Base-by-base conservation (phyloP, 2,888 invertebrate genomes). In the Scaeva pyrastri region DNA sequence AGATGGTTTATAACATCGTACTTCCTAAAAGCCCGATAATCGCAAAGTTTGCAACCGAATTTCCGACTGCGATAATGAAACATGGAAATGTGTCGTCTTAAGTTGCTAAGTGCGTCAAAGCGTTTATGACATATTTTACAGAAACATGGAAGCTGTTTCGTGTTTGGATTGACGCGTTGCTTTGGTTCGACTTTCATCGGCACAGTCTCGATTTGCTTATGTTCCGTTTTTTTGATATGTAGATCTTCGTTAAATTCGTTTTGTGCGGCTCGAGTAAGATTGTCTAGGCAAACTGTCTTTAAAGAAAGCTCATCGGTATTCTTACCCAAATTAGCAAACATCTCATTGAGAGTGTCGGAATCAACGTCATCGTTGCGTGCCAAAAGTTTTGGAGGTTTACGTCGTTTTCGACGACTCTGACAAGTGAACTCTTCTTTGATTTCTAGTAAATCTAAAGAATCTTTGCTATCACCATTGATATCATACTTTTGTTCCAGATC, bases 1-100 rank as follows among this genome's bases (percentile, higher is more conserved):
- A 95, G 94, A 90, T 96, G 96, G 82, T 94, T 94, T 1, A 95
- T 94, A 56, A 96, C 94, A 88, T 95, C 95, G 62, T 94, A 94
- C 88, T 95, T 95, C 14, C 94, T 93, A 88, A 95, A 96, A 81
- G 95, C 94, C 89, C 95, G 95, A 89, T 94, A 96, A 68, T 94
- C 94, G 91, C 97, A 97, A 19, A 95, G 91, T 89, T 95, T 95
- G 90, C 97, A 97, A 75, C 95, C 95, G 90, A 95, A 97, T 36
- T 96, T 94, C 89, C 95, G 94, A 1, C 91, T 91, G 5, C 92
- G 90, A 80, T 92, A 92, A 60, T 92, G 92, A 58, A 92, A 92
- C 92, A 92, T 92, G 2, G 92, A 92, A 48, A 92, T 92, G 81
- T 93, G 92, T 2, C 92, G 90, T n/a, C 92, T 90, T 8, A 93